These are phyloP conservation scores for Eilema griseolum DNA, from an alignment of 2,888 invertebrate genomes.

Conservation along the genomic window DNA sequence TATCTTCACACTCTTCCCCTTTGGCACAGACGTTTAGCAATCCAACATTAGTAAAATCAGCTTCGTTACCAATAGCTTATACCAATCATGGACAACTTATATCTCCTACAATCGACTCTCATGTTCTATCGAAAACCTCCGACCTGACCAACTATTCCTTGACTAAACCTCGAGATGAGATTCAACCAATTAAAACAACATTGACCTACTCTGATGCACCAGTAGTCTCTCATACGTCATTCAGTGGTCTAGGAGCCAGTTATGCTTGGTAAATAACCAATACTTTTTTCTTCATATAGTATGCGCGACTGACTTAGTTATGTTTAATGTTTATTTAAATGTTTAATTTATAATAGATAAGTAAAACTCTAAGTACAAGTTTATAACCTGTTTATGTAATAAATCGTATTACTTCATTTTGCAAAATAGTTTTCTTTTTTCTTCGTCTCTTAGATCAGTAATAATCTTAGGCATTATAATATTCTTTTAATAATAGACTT, in stretches of 20 bases:
- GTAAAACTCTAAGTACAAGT: not conserved
- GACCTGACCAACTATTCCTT: conserved; percentile 51
- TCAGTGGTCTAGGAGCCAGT: conserved; percentile 57
- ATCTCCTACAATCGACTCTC: conserved; percentile 37
- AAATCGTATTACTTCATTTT: not conserved
- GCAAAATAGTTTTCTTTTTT: too few relatives aligned
- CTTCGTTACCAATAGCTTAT: conserved; percentile 39
- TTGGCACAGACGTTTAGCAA: conserved; percentile 33
- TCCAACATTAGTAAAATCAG: conserved; percentile 37
- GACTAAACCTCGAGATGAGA: conserved; percentile 35
- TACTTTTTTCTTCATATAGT: conserved; percentile 39
- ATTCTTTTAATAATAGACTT: too few relatives aligned
- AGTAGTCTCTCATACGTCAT: conserved; percentile 61
- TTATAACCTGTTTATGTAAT: not conserved
- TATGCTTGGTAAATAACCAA: conserved; percentile 64
- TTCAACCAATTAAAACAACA: conserved; percentile 49
- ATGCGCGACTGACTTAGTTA: conserved; percentile 65
- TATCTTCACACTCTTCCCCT: conserved; percentile 49
- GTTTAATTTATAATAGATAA: conserved; percentile 40
- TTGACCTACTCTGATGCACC: conserved; percentile 60
- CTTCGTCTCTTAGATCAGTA: not conserved
- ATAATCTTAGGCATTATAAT: not conserved
- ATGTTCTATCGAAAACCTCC: conserved; percentile 41
- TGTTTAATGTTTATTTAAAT: conserved; percentile 36
- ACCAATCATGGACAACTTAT: conserved; percentile 39